Base-by-base conservation (phyloP, 2,888 invertebrate species). In the Parapristionchus giblindavisi region DNA sequence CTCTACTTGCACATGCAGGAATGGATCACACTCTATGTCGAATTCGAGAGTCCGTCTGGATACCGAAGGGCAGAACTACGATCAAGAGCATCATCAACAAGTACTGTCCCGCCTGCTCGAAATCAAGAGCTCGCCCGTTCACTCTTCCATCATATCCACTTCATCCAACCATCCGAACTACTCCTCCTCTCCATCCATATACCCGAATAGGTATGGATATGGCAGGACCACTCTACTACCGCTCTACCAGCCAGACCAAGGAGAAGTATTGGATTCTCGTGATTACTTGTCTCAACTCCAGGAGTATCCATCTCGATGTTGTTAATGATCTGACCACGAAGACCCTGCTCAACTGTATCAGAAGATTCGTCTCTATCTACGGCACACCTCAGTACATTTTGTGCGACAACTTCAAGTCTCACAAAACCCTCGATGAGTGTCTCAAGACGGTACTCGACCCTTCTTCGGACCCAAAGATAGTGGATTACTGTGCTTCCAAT, bases 361-460 rank as follows among this genome's bases (percentile, higher is more conserved):
- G 74, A 17, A 2, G 77, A 32, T 79, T 79, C 48, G 70, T 76
- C 6, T 54, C 76, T 8, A 29, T 73, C 27, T 32, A 72, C 32
- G 77, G 79, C 1, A 2, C 21, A 17, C 79, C 79, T 1, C n/a
- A 17, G n/a, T 11, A n/a, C 6, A 66, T 79, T 11, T 11, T 72
- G 24, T 88, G 88, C 0, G 76, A 43, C 14, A 77, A 82, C 32
- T 58, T 58, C 58, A 58, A 58, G 58, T 58, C 58, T 29, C 58
- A 58, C 58, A 32, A 34, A 2, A 11, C 58, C 58, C 32, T 58
- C 32, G 58, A 58, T 34, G 58, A 58, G 11, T 58, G 58, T 34
- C 32, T 58, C 58, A 58, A 58, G 58, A 17, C 58, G 14, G 32
- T 58, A 6, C 58, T 58, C 58, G 58, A 58, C 58, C 29, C 63